Evolutionary conservation across 1,140 invertebrate species (phyloP).

Genomic region (Elymnias hypermnestra): DNA sequence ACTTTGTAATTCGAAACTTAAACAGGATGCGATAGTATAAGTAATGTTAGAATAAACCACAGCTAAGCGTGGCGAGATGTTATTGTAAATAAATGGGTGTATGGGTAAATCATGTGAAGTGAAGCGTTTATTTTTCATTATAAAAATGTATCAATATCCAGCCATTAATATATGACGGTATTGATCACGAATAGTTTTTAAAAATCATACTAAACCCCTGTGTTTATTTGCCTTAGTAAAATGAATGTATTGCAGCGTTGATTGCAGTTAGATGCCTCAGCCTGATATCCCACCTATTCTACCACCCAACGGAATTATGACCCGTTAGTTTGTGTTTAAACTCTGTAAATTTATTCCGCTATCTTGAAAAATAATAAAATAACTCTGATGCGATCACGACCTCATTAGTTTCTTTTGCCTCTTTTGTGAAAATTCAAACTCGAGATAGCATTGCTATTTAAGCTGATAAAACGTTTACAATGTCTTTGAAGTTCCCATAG

Average conservation of each 20-base stretch:
- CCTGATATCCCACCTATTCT: constrained; percentile 37
- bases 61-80: no score
- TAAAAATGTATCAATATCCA: no score
- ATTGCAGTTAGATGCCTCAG: constrained; percentile 59
- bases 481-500: constrained; percentile 50
- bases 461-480: constrained; percentile 24
- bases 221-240: constrained; percentile 30
- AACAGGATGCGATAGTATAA: no score
- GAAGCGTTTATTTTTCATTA: no score
- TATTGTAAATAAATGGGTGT: no score
- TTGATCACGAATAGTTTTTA: not conserved
- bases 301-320: constrained; percentile 31
- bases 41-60: no score
- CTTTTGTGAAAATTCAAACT: constrained; percentile 21
- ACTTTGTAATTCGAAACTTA: no score
- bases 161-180: no score
- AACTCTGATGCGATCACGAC: constrained; percentile 28
- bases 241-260: constrained; percentile 39
- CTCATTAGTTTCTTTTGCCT: constrained; percentile 26
- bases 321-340: constrained; percentile 36
- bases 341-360: constrained; percentile 39
- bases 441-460: constrained; percentile 22
- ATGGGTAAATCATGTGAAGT: no score
- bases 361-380: constrained; percentile 23
- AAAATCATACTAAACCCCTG: not conserved